These are phyloP conservation scores for Catostomus latipinnis DNA, from an alignment of 2,797 vertebrate species.

Conservation along the genomic window DNA sequence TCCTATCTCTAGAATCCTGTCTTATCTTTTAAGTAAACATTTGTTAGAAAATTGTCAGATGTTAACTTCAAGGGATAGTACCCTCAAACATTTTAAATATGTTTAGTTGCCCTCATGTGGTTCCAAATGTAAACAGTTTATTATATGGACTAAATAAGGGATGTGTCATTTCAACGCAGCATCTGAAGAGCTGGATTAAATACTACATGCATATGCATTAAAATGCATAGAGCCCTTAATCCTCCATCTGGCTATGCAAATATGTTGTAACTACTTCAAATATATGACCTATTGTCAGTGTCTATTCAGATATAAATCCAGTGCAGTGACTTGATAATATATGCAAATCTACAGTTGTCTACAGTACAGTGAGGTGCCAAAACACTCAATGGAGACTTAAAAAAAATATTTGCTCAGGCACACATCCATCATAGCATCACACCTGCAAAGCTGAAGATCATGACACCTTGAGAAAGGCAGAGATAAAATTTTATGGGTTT, in stretches of 20 bases:
- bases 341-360: conserved; percentile 46
- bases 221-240: conserved; percentile 28
- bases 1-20: too few species aligned
- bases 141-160: too few species aligned
- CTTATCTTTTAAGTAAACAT: too few species aligned
- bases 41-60: too few species aligned
- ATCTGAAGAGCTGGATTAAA: conserved; percentile 9
- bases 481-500: conserved; percentile 61
- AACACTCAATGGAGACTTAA: conserved; percentile 41
- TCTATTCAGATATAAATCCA: conserved; percentile 29
- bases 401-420: conserved; percentile 38
- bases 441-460: conserved; percentile 54
- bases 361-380: conserved; percentile 26
- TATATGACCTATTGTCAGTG: conserved; percentile 1
- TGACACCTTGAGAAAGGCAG: conserved; percentile 57
- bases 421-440: conserved; percentile 50
- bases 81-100: too few species aligned
- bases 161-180: too few species aligned
- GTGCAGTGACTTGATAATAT: conserved; percentile 21
- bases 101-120: too few species aligned
- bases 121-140: too few species aligned
- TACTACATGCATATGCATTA: background rate
- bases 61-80: too few species aligned
- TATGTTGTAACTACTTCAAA: conserved; percentile 29
- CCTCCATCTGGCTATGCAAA: conserved; percentile 39